Evolutionary conservation across 2,797 vertebrate species (phyloP).

Genomic region (Phyllotis vaccarum): DNA sequence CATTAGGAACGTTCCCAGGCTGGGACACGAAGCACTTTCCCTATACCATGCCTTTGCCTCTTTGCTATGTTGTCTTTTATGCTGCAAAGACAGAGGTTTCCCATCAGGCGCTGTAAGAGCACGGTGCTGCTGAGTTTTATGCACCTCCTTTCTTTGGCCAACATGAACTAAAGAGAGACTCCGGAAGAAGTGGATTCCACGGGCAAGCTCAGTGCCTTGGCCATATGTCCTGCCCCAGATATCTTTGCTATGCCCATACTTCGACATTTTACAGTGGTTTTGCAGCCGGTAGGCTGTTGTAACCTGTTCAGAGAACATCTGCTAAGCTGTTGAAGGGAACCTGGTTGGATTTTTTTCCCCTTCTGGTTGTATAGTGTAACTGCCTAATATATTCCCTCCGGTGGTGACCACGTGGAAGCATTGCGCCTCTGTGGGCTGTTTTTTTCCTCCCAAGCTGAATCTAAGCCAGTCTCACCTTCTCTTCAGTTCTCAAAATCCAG

Average conservation of each 20-base stretch:
- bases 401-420: conserved; percentile 68
- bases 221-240: neutral
- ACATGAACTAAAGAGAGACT: neutral
- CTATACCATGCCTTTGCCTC: neutral
- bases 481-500: neutral
- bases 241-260: neutral
- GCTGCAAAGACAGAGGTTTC: conserved; percentile 67
- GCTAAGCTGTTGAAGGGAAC: conserved; percentile 13
- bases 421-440: conserved; percentile 34
- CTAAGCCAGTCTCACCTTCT: neutral
- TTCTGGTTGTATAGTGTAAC: conserved; percentile 69
- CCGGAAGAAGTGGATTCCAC: neutral
- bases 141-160: neutral
- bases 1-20: neutral
- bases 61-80: conserved; percentile 37
- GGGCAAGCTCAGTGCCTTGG: neutral
- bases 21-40: neutral
- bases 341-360: conserved; percentile 55
- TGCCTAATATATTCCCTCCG: conserved; percentile 12
- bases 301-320: conserved; percentile 63
- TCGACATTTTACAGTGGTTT: conserved; percentile 47
- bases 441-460: neutral
- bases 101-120: neutral
- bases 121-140: neutral
- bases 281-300: neutral